Evolutionary conservation across 2,888 invertebrate genomes (phyloP).

Genomic region (Andrena trimmerana): DNA sequence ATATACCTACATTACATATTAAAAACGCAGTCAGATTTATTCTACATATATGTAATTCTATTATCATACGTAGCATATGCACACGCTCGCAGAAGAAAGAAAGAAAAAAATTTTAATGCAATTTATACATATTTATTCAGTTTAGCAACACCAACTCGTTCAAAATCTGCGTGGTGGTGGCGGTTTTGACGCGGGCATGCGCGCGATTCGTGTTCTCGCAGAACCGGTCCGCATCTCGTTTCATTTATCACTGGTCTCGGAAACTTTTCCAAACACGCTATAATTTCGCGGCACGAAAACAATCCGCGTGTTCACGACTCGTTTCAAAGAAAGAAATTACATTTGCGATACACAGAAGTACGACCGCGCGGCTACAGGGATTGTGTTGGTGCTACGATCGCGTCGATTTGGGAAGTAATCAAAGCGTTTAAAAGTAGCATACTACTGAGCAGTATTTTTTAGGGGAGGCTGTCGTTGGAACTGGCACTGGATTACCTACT

Average conservation of each 20-base stretch:
- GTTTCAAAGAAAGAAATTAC: not conserved
- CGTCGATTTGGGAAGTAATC: not conserved
- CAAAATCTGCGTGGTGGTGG: slow-evolving; percentile 16
- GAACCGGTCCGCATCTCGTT: slow-evolving; percentile 46
- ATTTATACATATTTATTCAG: too few species aligned
- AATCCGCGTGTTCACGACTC: not conserved
- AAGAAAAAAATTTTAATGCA: too few species aligned
- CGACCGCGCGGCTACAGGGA: not conserved
- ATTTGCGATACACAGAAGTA: not conserved
- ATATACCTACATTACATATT: too few species aligned
- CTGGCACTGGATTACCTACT: not conserved
- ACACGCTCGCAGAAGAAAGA: too few species aligned
- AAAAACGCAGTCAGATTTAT: too few species aligned
- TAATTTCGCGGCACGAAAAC: not conserved
- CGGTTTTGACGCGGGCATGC: slow-evolving; percentile 28
- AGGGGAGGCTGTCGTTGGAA: not conserved
- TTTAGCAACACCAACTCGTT: too few species aligned
- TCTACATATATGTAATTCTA: too few species aligned
- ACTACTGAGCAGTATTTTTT: not conserved
- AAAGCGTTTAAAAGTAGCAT: not conserved
- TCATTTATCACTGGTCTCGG: slow-evolving; percentile 37
- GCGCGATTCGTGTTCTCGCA: slow-evolving; percentile 4
- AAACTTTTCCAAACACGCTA: slow-evolving; percentile 15
- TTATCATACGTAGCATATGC: too few species aligned
- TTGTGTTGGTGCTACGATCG: not conserved